Base-by-base conservation (phyloP, 2,888 invertebrate species). In the Cryptophagus acutangulus region DNA sequence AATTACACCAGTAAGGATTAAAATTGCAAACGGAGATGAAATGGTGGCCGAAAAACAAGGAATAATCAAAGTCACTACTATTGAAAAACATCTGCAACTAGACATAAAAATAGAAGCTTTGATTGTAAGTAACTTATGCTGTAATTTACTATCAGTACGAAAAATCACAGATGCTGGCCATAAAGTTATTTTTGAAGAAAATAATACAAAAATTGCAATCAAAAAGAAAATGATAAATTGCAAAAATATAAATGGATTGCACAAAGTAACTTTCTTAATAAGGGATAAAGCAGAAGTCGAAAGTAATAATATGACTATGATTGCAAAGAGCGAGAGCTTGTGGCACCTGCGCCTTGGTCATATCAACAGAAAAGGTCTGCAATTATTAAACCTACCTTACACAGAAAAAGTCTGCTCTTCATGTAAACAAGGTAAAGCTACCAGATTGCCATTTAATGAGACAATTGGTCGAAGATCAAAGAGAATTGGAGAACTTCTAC, bases 401-500 rank as follows among this genome's bases (percentile, higher is more conserved):
- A 8, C 20, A 20, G 9, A 6, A 6, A 6, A 20, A 20, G 9
- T 8, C 6, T 20, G 20, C 20, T 6, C 6, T 6, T 8, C 20
- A 8, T 20, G 20, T 9, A 20, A 8, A 9, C 6, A 20, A 20
- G 20, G 38, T 8, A 42, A 42, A 38, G 26, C 25, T 14, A 29
- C 37, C 16, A 37, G 38, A 34, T 29, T 25, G 33, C 36, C 37
- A 4, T 41, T 41, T 29, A 12, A 8, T 26, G 17, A 14, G 9
- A 20, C 20, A 31, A n/a, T 12, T 3, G 2, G n/a, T 12, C 36
- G 26, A n/a, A 28, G 14, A 29, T 31, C 42, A 16, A 15, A 4
- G 4, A 12, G 17, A 16, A 43, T 43, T 24, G 38, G 38, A 14
- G 30, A 43, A 14, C 25, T 38, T 9, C 35, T 43, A 10, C 35